Evolutionary conservation across 2,797 vertebrate species (phyloP), one percentile per base, ranked within the genome.

Genomic region (Novumbra hubbsi): DNA sequence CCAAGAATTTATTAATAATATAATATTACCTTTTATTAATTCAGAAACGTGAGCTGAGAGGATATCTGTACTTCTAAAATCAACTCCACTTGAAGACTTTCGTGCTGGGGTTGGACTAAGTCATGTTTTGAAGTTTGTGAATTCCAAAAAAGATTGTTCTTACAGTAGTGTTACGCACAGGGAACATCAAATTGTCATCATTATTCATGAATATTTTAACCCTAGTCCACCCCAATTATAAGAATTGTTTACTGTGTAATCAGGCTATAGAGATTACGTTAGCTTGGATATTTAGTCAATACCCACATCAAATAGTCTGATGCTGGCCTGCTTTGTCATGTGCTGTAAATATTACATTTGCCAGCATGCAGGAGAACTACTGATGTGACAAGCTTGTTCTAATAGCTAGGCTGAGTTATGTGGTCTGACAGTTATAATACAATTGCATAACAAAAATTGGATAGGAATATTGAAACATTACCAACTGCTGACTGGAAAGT

Each of bases 251-350:
- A 45, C 41, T 45, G 41, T 45, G 41, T 45, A 45, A 45, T 12
- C 41, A 3, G 41, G 41, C 41, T 45, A 14, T 45, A 45, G 41
- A 45, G 12, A 45, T 45, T 2, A 45, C 21, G n/a, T 19, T 55
- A 55, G 19, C 52, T 55, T 55, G 52, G 52, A 55, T 55, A n/a
- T 55, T 55, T 55, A 9, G 52, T 21, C 7, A 21, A 55, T 55
- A 55, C n/a, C 63, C 45, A 80, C 81, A 87, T 88, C 50, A 88
- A 89, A 88, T 86, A 88, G 90, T 88, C 71, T 55, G 52, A 55
- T 11, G 83, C 78, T 0, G 81, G 81, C 82, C 74, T 83, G 87
- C 41, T 85, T 86, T 89, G 88, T 81, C 88, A 89, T 84, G 78
- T 74, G 55, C 52, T 5, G 55, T 73, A 76, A 74, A 74, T 78